Base-by-base conservation (phyloP, 1,140 invertebrate genomes). In the Zaprionus kolodkinae region DNA sequence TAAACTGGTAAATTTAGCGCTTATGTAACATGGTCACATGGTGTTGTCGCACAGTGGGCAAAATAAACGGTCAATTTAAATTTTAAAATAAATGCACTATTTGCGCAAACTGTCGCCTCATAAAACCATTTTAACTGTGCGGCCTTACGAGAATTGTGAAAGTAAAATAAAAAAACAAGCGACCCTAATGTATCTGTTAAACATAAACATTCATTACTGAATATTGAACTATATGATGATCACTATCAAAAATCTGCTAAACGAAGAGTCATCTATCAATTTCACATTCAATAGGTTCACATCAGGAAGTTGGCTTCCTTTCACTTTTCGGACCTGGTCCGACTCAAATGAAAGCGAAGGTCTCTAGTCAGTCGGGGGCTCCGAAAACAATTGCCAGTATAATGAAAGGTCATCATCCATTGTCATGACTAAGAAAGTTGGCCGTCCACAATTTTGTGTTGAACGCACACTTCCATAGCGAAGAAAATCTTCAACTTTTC, bases 231-330 rank as follows among this genome's bases (percentile, higher is more conserved):
- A 3, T 10, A 1, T 43, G 36, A 21, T 63, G 50, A 35, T 21
- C 56, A 50, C 33, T 35, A 62, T 43, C 35, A 52, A 33, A 48
- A 13, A 33, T 25, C 27, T 55, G 50, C 35, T 40, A 17, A 43
- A 50, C 27, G 12, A 25, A 63, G 36, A 63, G 43, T 48, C 57
- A 74, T 40, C 59, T 70, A 38, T 61, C 63, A 66, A 61, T 62
- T 57, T 17, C 17, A 13, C 55, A 54, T 38, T 76, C 55, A 60
- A 60, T 21, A 50, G 43, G 45, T 25, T 69, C 30, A 35, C 43
- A 68, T 57, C 90, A 91, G 91, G 91, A 92, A 92, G 84, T 78
- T 65, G 40, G 59, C 63, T 91, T 91, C 91, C 91, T 91, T 92
- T 92, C 91, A 92, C 91, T 92, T 92, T 91, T 15, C 50, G 27